Base-by-base conservation (phyloP, 1,140 invertebrate genomes). In the Drosophila tropicalis region DNA sequence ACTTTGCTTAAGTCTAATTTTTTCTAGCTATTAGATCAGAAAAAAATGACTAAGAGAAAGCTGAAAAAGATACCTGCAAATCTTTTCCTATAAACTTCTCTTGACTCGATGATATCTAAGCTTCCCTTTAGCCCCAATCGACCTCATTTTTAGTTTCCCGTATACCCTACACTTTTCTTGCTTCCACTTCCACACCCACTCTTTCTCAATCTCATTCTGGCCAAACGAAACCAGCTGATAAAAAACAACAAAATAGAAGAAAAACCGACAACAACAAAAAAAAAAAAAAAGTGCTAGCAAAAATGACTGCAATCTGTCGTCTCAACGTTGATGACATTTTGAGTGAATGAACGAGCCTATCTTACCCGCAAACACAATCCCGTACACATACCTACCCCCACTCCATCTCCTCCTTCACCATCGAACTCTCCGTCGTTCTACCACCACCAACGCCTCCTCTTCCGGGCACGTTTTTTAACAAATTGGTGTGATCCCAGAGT, bases 251-350 rank as follows among this genome's bases (percentile, higher is more conserved):
- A 51, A 22, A 51, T 22, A 51, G 44, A 69, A 62, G 36, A 74
- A 61, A 51, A 62, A 40, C 25, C 40, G 65, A 65, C 29, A 6
- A 6, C 29, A 29, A 29, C 29, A 6, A 6, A 3, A 25, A 1
- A 67, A 57, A 67, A 57, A 70, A 86, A 86, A 80, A 81, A 82
- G 29, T 68, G 72, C 67, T 61, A 67, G 76, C 83, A 80, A 89
- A 51, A 87, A 87, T 87, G 83, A 83, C 84, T 89, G 83, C 83
- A 89, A 87, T 87, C 83, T 87, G 83, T 87, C 79, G 84, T 89
- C 83, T 89, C 83, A 87, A 82, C 84, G 79, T 72, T 87, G 83
- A 87, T 87, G 83, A 87, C 84, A 87, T 87, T 87, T 87, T 87
- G 83, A 87, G 83, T 87, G 84, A 87, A 87, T 87, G 83, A 87